Conservation (phyloP, 2,797 vertebrate species). For the Notolepis coatsorum region DNA sequence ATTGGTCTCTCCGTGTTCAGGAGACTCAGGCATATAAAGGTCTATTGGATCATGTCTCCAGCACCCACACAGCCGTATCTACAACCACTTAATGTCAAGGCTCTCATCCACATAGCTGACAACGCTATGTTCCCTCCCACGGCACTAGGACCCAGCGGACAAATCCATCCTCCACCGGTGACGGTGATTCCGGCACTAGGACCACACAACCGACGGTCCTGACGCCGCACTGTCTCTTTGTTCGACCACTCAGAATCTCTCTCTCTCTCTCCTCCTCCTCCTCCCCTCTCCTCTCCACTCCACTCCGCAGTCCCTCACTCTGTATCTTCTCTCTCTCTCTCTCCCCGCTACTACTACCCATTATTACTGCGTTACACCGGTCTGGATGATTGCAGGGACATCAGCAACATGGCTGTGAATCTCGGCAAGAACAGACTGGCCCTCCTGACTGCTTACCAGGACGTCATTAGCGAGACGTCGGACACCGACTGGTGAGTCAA, state of each 20-base stretch:
- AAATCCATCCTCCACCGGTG: too few relatives aligned
- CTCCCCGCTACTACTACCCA: constrained; percentile 30
- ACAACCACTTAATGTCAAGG: too few relatives aligned
- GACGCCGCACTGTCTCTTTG: constrained; percentile 67
- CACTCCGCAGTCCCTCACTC: constrained; percentile 51
- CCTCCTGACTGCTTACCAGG: constrained; percentile 95
- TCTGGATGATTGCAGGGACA: constrained; percentile 78
- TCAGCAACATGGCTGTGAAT: constrained; percentile 87
- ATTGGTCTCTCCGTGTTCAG: too few relatives aligned
- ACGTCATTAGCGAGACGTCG: constrained; percentile 92
- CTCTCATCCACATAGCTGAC: too few relatives aligned
- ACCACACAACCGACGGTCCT: constrained; percentile 29
- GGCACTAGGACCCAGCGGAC: constrained; percentile 59
- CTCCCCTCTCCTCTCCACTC: constrained; percentile 21
- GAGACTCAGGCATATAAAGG: too few relatives aligned
- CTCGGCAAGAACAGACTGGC: constrained; percentile 93
- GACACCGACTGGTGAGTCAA: constrained; percentile 92
- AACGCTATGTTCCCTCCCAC: too few relatives aligned
- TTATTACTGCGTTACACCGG: constrained; percentile 53
- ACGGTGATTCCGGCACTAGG: constrained; percentile 38
- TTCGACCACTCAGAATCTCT: constrained; percentile 69
- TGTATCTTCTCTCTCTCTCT: constrained; percentile 67
- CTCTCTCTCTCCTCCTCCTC: constrained; percentile 45
- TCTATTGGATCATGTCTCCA: too few relatives aligned
- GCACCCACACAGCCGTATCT: too few relatives aligned